Evolutionary conservation across 2,797 vertebrate genomes (phyloP).

Genomic region (Brachyrhaphis roseni): DNA sequence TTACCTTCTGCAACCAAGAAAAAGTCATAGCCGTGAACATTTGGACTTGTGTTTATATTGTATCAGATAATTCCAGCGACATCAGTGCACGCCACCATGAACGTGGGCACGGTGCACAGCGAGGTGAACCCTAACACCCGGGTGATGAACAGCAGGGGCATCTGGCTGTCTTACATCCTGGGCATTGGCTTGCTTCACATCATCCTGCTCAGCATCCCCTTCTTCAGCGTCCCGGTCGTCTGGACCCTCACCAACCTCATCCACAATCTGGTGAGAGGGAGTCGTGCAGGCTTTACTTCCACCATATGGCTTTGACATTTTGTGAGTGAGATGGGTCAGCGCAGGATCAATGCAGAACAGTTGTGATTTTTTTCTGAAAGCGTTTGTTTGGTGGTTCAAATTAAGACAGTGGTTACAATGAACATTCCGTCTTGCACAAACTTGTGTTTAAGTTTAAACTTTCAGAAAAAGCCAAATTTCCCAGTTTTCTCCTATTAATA

Average conservation of each 20-base stretch:
- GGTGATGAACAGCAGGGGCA: conserved; percentile 97
- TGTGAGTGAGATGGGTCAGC: neutral
- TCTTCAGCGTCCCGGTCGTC: conserved; percentile 94
- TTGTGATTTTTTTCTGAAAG: neutral
- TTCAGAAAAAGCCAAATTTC: neutral
- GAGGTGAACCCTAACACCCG: conserved; percentile 97
- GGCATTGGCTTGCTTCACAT: conserved; percentile 95
- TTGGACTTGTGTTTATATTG: neutral
- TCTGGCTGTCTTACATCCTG: conserved; percentile 95
- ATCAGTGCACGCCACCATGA: conserved; percentile 77
- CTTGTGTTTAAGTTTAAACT: neutral
- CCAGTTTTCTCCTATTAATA: neutral
- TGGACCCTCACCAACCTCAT: conserved; percentile 98
- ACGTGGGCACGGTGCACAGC: conserved; percentile 97
- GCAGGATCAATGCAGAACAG: neutral
- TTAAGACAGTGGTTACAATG: neutral
- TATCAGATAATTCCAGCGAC: neutral
- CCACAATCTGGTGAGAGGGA: conserved; percentile 92
- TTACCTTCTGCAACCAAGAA: neutral
- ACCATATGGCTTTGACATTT: neutral
- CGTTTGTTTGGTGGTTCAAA: neutral
- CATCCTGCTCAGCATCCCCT: conserved; percentile 96
- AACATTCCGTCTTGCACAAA: neutral
- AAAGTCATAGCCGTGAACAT: neutral
- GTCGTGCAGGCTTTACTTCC: neutral